A percentile compares a stretch with the other conserved stretches of the same genome.
These are phyloP conservation scores for Notocelia uddmanniana DNA, from an alignment of 2,888 invertebrate species.

Conservation along the genomic window DNA sequence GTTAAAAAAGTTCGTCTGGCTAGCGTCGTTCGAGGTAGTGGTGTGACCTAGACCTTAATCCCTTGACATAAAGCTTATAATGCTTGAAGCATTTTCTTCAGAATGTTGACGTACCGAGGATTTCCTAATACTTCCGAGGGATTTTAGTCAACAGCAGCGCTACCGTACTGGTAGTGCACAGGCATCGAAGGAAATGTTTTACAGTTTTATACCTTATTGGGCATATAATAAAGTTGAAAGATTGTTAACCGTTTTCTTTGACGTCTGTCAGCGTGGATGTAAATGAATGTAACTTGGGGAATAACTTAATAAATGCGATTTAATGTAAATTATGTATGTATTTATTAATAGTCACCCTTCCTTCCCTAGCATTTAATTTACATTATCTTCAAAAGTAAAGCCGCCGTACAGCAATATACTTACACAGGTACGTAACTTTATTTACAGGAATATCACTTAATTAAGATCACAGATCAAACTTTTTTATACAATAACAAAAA, in stretches of 20 bases:
- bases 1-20: no score
- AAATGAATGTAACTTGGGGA: constrained; percentile 23
- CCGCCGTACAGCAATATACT: no score
- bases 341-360: no score
- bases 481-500: no score
- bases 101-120: not conserved
- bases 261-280: constrained; percentile 3
- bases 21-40: no score
- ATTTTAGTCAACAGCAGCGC: not conserved
- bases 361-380: constrained; percentile 39
- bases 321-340: not conserved
- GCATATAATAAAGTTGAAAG: not conserved
- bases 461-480: no score
- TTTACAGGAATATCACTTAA: not conserved
- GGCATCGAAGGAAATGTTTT: not conserved
- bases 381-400: constrained; percentile 27
- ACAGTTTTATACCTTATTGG: not conserved
- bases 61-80: not conserved
- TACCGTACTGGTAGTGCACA: not conserved
- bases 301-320: constrained; percentile 37
- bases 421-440: not conserved
- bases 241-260: not conserved
- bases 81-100: not conserved
- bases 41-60: not conserved
- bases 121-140: constrained; percentile 24